phyloP scores from a whole-genome alignment of 2,113 vertebrate genomes.

The Forbesichthys agassizii region DNA sequence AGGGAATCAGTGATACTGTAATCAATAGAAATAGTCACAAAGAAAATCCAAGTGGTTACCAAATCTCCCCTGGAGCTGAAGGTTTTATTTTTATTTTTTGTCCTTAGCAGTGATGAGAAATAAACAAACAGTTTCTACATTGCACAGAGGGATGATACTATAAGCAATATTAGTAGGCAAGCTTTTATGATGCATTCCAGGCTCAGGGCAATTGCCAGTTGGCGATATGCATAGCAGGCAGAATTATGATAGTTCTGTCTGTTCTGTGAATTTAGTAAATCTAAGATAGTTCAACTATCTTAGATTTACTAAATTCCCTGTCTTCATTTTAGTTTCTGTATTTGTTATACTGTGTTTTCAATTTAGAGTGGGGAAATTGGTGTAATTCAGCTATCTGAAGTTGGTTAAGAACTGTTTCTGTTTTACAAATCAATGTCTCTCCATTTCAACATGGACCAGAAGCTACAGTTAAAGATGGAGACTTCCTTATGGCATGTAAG shows the following conservation, averaged over 20 bases:
- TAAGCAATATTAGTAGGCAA: slow-evolving; percentile 34
- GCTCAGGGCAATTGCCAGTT: neutral
- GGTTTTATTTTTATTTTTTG: slow-evolving; percentile 5
- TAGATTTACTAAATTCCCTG: neutral
- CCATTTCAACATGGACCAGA: neutral
- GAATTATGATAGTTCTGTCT: neutral
- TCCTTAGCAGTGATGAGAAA: slow-evolving; percentile 18
- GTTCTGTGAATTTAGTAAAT: neutral
- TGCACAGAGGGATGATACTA: slow-evolving; percentile 29
- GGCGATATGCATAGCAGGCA: neutral
- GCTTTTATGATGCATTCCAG: slow-evolving; percentile 51
- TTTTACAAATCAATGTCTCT: neutral
- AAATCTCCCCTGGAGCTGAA: neutral
- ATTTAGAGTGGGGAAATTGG: neutral
- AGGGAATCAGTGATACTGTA: slow-evolving; percentile 6
- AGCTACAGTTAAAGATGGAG: neutral
- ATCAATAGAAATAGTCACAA: neutral
- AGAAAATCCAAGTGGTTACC: neutral
- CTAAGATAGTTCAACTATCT: neutral
- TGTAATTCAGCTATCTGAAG: neutral
- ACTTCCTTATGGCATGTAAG: neutral
- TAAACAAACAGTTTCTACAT: slow-evolving; percentile 40
- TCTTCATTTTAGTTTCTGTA: too few species aligned
- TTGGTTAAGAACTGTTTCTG: neutral
- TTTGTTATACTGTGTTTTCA: neutral